Conservation (phyloP, 2,113 vertebrate species). For the Oncorhynchus tshawytscha region DNA sequence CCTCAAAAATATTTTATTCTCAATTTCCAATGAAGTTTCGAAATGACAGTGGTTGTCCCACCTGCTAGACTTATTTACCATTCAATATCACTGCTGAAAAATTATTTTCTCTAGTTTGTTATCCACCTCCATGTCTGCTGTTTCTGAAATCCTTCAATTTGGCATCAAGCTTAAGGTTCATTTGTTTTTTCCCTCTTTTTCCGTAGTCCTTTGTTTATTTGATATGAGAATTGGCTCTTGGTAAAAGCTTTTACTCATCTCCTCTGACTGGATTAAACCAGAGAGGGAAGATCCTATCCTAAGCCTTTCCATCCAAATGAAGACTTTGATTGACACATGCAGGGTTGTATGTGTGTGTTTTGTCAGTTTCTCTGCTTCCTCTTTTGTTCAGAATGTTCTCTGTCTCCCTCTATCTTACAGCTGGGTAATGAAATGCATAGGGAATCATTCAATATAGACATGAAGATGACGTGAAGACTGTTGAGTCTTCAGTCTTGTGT, state of each 20-base stretch:
- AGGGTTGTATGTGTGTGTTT: not conserved
- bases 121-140: not conserved
- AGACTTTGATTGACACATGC: not conserved
- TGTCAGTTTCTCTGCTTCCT: not conserved
- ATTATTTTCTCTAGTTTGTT: not conserved
- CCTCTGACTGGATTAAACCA: slow-evolving; percentile 10
- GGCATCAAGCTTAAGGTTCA: not conserved
- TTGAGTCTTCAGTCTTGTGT: not conserved
- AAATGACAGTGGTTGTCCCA: not conserved
- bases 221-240: slow-evolving; percentile 35
- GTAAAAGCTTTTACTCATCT: slow-evolving; percentile 30
- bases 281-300: not conserved
- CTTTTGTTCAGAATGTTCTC: not conserved
- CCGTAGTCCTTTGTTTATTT: slow-evolving; percentile 14
- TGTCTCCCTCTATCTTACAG: not conserved
- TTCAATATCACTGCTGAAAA: not conserved
- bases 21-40: too few species aligned
- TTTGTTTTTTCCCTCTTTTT: slow-evolving; percentile 7
- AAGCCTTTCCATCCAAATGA: not conserved
- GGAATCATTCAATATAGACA: not conserved
- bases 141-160: not conserved
- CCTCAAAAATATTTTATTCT: not conserved
- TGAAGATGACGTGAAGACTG: not conserved
- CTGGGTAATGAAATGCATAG: not conserved
- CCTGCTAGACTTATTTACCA: not conserved